Percentiles rank a stretch among this genome's conserved stretches.
These are phyloP conservation scores for Empidonax traillii DNA, from an alignment of 2,113 vertebrate species.

Conservation along the genomic window DNA sequence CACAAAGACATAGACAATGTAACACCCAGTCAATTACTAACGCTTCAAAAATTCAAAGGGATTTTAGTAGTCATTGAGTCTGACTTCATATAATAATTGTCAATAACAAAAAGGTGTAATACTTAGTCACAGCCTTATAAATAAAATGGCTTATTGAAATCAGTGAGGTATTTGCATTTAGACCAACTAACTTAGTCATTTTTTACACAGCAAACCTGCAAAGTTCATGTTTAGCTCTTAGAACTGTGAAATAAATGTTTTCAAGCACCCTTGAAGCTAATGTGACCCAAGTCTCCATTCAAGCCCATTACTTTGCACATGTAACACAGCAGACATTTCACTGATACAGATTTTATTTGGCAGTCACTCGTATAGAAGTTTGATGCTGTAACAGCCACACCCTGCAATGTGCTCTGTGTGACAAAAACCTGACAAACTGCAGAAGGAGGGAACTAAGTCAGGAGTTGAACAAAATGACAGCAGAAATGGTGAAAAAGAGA, in stretches of 20 bases:
- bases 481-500: neutral
- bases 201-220: neutral
- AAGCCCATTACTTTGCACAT: neutral
- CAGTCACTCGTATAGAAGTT: neutral
- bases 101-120: neutral
- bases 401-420: neutral
- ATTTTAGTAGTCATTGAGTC: neutral
- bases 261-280: neutral
- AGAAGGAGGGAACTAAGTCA: neutral
- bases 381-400: neutral
- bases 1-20: neutral
- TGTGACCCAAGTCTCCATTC: neutral
- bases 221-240: neutral
- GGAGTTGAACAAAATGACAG: neutral
- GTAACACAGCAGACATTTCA: neutral
- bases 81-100: neutral
- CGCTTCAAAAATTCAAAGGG: neutral
- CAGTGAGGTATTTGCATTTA: neutral
- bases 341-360: neutral
- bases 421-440: neutral
- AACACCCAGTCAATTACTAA: neutral
- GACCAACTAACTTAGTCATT: neutral
- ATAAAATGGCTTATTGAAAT: neutral
- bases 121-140: neutral
- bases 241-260: neutral